Conservation (phyloP, 2,888 invertebrate species). For the Hyalella azteca region DNA sequence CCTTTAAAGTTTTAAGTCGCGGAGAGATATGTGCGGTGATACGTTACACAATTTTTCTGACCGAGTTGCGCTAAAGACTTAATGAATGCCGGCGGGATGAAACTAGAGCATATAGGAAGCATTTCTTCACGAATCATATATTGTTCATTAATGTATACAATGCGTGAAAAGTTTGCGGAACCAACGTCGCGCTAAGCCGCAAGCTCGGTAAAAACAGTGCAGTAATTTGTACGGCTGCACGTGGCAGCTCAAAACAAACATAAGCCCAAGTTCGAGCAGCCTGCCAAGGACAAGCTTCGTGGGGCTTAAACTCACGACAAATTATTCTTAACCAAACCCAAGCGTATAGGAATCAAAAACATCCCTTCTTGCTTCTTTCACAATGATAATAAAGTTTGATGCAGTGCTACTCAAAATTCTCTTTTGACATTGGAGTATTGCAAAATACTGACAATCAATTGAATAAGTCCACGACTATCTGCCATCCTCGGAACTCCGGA, state of each 20-base stretch:
- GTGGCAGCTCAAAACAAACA: neutral
- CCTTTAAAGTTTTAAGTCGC: neutral
- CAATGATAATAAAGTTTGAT: no score
- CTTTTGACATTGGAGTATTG: no score
- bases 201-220: neutral
- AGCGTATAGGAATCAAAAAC: no score
- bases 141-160: neutral
- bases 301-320: no score
- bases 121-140: neutral
- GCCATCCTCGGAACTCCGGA: no score
- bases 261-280: no score
- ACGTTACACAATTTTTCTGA: neutral
- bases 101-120: neutral
- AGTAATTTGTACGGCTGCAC: neutral
- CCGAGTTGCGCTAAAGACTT: neutral
- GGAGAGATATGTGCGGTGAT: constrained; percentile 10
- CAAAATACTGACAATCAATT: no score
- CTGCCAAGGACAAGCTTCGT: no score
- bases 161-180: neutral
- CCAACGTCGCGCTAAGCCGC: neutral
- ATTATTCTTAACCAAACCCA: no score
- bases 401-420: no score
- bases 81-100: neutral
- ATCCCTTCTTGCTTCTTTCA: no score
- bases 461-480: no score